Base-by-base conservation (phyloP, 2,113 vertebrate species). In the Fulica atra region DNA sequence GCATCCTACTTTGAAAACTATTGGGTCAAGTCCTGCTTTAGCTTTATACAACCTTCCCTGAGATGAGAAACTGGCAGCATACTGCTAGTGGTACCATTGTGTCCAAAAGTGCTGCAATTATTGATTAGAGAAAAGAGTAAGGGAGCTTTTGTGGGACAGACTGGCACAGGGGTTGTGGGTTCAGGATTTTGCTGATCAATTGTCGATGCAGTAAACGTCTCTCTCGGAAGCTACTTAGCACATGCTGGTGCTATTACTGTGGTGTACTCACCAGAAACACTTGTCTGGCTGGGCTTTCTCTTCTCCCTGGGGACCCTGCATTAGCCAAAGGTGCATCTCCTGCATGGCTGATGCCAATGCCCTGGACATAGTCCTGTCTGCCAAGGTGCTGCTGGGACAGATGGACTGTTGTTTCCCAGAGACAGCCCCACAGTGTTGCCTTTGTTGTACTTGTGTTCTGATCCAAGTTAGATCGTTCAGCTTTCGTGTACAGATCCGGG, bases 271-370 rank as follows among this genome's bases (percentile, higher is more conserved):
- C 65, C 64, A 65, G 68, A 68, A 72, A 29, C 38, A 80, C 8
- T 65, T 44, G 26, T 38, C 64, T 71, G 19, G 14, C 54, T 65
- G 74, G 28, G 11, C 63, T 71, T 81, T 73, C 50, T 73, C 46
- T 46, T 33, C 48, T 66, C 42, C 59, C 56, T 42, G 33, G 44
- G 38, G 42, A 56, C 25, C 20, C 56, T 69, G 31, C 4, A 0
- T 73, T n/a, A 69, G 65, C 69, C 74, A 69, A 16, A 86, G 35
- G 13, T 63, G 19, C 19, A 10, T 16, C 24, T 76, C 64, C 66
- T 35, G 66, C 42, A 14, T 0, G 0, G 46, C 74, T 57, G 8
- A 3, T 64, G 51, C 74, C 63, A n/a, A 9, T 0, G 6, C 35
- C 54, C 25, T 0, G 14, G 64, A 46, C 72, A 33, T n/a, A 8